Evolutionary conservation across 2,113 vertebrate genomes (phyloP).

Genomic region (Eurypyga helias): DNA sequence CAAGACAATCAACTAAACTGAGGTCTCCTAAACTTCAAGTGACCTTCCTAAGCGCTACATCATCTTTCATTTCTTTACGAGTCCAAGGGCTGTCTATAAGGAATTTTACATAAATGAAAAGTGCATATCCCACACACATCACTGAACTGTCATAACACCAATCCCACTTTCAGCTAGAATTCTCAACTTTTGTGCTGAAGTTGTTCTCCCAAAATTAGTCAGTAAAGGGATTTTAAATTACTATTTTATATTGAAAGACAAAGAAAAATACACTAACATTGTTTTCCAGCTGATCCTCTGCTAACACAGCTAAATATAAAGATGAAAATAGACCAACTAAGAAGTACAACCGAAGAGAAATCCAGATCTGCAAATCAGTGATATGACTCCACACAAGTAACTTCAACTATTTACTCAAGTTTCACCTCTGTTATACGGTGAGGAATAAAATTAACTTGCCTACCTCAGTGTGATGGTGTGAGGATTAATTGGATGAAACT

Average conservation of each 20-base stretch:
- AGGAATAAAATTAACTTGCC: slow-evolving; percentile 2
- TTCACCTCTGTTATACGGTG: not conserved
- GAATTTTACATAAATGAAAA: not conserved
- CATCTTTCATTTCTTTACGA: not conserved
- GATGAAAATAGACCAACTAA: not conserved
- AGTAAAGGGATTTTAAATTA: not conserved
- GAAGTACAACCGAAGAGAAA: not conserved
- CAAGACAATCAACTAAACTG: not conserved
- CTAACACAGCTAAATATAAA: not conserved
- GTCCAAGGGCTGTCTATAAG: not conserved
- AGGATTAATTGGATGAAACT: slow-evolving; percentile 8
- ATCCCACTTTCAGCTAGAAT: slow-evolving; percentile 2
- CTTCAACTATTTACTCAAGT: not conserved
- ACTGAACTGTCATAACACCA: slow-evolving; percentile 8
- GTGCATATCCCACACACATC: not conserved
- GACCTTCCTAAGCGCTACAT: not conserved
- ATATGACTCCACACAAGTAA: not conserved
- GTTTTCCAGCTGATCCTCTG: not conserved
- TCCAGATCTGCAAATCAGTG: not conserved
- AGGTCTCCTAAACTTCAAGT: not conserved
- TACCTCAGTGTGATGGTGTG: not conserved
- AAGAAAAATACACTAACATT: not conserved
- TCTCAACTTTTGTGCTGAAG: not conserved
- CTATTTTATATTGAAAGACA: not conserved
- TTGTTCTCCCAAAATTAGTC: not conserved